Evolutionary conservation across 1,140 invertebrate species (phyloP), one percentile per base, ranked within the genome.

Genomic region (Atta texana): DNA sequence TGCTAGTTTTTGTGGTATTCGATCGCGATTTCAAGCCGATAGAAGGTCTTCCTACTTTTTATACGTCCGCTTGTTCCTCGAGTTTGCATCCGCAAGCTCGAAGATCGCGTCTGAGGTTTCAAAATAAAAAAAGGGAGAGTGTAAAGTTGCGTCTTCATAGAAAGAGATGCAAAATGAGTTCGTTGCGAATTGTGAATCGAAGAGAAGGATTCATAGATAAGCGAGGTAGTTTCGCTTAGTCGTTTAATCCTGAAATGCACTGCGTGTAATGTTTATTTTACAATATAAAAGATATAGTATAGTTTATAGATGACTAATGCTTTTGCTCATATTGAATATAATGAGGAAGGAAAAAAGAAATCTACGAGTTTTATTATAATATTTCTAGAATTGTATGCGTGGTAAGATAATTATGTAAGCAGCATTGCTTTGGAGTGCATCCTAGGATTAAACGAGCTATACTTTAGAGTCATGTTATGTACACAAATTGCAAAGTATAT

Each of bases 401-500:
- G 53, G 16, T 57, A 57, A 68, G 39, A 80, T 28, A 69, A 59
- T 74, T 66, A 51, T 64, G 21, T 69, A 80, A 49, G 21, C 57
- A 44, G 24, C 4, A 66, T 59, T 72, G 18, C 39, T 72, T 82
- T 34, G 78, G 69, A 44, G 80, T 61, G 55, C 80, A 49, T 85
- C 49, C 21, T 87, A 84, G 61, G 85, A 77, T 85, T 80, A 86
- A 89, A 57, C 68, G 88, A 77, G 53, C 44, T 49, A 49, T 82
- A 86, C 51, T 85, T 88, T 85, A 88, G 63, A 64, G 87, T 69
- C 88, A 91, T 88, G 92, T 93, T 93, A 90, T 93, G 93, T 93
- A 91, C 85, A 93, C 91, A 93, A 89, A 91, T 90, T 94, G 69
- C 89, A 92, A 92, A 93, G 91, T 93, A 93, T 93, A 93, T 92